Percentiles rank a stretch among this genome's conserved stretches.
Evolutionary conservation across 2,797 vertebrate genomes (phyloP).

Genomic region (Periophthalmus magnuspinnatus): DNA sequence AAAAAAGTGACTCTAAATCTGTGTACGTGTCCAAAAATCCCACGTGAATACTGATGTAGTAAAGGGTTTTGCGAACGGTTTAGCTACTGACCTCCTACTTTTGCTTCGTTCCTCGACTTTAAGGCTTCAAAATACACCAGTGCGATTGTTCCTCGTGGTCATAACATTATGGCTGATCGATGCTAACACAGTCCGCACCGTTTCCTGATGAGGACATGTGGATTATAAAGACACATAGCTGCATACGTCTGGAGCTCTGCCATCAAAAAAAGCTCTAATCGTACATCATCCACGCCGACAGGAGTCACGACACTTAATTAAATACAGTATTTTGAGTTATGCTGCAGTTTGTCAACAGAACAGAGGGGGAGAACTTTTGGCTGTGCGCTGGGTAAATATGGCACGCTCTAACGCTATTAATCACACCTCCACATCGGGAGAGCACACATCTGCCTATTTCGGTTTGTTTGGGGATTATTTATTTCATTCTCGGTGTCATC

Average conservation of each 20-base stretch:
- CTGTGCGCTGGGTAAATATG: slow-evolving; percentile 46
- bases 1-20: no score
- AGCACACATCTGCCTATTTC: slow-evolving; percentile 54
- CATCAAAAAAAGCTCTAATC: slow-evolving; percentile 49
- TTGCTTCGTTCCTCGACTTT: no score
- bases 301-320: slow-evolving; percentile 40
- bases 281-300: slow-evolving; percentile 44
- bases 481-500: slow-evolving; percentile 51
- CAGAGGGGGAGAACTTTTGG: slow-evolving; percentile 25
- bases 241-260: slow-evolving; percentile 31
- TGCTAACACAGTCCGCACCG: neutral
- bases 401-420: slow-evolving; percentile 51
- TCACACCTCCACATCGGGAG: slow-evolving; percentile 53
- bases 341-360: slow-evolving; percentile 40
- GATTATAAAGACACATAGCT: slow-evolving; percentile 34
- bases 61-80: no score
- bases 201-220: slow-evolving; percentile 35
- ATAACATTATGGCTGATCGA: neutral
- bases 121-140: neutral
- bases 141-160: neutral
- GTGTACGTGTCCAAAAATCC: no score
- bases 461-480: slow-evolving; percentile 54
- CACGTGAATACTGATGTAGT: no score
- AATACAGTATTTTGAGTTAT: slow-evolving; percentile 24
- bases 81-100: no score